A percentile compares a stretch with the other conserved stretches of the same genome.
These are phyloP conservation scores for Drosophila fulvimacula DNA, from an alignment of 2,888 invertebrate genomes.

Conservation along the genomic window DNA sequence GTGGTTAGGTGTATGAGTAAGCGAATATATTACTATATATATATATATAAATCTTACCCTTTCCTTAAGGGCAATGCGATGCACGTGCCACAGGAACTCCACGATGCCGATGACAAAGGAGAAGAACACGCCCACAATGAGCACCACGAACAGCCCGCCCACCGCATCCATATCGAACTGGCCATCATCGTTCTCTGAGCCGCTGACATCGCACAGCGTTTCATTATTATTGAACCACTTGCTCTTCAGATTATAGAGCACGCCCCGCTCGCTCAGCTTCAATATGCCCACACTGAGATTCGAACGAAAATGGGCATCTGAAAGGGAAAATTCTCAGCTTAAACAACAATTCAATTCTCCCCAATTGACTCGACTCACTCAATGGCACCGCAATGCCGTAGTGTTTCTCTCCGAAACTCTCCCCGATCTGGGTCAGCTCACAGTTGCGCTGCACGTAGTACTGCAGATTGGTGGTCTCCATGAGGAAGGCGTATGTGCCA, in stretches of 20 bases:
- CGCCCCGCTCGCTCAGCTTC: constrained; percentile 95
- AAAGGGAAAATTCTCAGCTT: constrained; percentile 41
- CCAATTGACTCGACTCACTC: constrained; percentile 87
- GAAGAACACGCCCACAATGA: constrained; percentile 89
- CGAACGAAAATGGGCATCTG: constrained; percentile 91
- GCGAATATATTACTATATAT: too few species aligned
- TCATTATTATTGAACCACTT: constrained; percentile 94
- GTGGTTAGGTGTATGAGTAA: too few species aligned
- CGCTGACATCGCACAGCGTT: constrained; percentile 71
- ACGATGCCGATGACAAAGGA: constrained; percentile 90
- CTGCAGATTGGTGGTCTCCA: constrained; percentile 97
- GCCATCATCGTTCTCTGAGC: constrained; percentile 5
- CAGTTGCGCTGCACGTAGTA: constrained; percentile 93
- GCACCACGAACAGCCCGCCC: constrained; percentile 94
- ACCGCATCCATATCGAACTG: constrained; percentile 85
- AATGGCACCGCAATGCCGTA: constrained; percentile 97
- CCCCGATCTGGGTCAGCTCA: constrained; percentile 91
- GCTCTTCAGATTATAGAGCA: constrained; percentile 91
- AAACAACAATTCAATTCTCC: too few species aligned
- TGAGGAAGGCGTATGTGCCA: constrained; percentile 95
- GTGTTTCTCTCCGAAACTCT: constrained; percentile 94
- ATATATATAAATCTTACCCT: constrained; percentile 86
- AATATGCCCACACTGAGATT: constrained; percentile 94
- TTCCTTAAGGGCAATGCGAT: constrained; percentile 90
- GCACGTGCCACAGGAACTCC: constrained; percentile 94